These are phyloP conservation scores for Rhinella marina DNA, from an alignment of 2,797 vertebrate species.

Conservation along the genomic window DNA sequence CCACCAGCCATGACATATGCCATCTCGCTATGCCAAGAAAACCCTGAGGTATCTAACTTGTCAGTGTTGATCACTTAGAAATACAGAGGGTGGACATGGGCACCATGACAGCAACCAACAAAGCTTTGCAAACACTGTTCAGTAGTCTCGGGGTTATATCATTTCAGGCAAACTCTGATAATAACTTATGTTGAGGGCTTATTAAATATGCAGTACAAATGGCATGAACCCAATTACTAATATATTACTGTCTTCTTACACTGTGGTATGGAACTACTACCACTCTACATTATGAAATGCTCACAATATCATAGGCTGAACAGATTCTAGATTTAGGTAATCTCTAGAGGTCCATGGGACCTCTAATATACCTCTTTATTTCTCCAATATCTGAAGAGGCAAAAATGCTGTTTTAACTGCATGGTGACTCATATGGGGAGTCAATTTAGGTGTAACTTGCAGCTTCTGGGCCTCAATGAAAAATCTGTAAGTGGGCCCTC, in stretches of 20 bases:
- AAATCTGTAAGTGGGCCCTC: too few species aligned
- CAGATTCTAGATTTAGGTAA: neutral
- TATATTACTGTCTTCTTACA: neutral
- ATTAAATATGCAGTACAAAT: neutral
- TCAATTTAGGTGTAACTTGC: too few species aligned
- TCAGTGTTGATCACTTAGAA: constrained; percentile 50
- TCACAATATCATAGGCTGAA: too few species aligned
- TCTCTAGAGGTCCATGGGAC: too few species aligned
- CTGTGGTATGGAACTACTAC: neutral
- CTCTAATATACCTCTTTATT: too few species aligned
- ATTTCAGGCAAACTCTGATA: neutral
- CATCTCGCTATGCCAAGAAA: constrained; percentile 44
- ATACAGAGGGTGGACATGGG: constrained; percentile 46
- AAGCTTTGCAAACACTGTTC: neutral
- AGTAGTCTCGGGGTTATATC: neutral
- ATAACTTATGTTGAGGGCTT: neutral
- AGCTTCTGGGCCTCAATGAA: too few species aligned
- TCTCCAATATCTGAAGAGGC: too few species aligned
- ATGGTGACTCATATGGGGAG: too few species aligned
- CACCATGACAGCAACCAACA: constrained; percentile 47
- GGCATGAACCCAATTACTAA: neutral
- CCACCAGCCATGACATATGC: constrained; percentile 52
- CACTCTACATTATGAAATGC: neutral
- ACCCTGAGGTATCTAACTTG: constrained; percentile 38
- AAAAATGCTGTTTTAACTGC: too few species aligned